These are phyloP conservation scores for Potamarius usumacintae DNA, from an alignment of 2,113 vertebrate species.

Conservation along the genomic window DNA sequence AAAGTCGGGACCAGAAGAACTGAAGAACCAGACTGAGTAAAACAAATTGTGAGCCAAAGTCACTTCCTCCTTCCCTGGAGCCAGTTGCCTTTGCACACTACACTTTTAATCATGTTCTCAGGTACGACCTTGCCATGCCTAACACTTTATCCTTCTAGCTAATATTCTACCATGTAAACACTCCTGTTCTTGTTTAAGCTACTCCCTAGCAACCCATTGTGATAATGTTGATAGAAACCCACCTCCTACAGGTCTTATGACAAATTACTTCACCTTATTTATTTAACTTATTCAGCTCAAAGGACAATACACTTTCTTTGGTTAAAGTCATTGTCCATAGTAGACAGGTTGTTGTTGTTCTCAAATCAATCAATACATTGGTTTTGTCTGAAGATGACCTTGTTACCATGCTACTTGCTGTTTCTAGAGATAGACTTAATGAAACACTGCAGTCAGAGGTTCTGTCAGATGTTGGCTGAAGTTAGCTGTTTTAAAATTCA, in stretches of 20 bases:
- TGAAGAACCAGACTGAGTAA: constrained; percentile 65
- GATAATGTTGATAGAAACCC: neutral
- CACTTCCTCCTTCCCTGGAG: constrained; percentile 28
- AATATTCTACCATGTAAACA: constrained; percentile 8
- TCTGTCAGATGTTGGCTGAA: neutral
- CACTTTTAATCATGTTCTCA: constrained; percentile 30
- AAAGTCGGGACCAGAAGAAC: constrained; percentile 58
- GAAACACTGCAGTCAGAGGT: neutral
- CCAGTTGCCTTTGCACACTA: constrained; percentile 27
- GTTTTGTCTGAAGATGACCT: neutral
- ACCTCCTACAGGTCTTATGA: neutral
- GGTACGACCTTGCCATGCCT: neutral
- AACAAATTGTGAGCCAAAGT: constrained; percentile 50
- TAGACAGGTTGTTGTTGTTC: neutral
- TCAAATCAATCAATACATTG: neutral
- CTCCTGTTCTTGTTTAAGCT: constrained; percentile 12
- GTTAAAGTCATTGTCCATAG: neutral
- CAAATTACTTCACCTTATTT: neutral
- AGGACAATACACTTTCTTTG: neutral
- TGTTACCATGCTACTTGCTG: neutral
- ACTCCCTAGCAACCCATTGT: neutral
- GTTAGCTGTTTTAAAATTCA: neutral
- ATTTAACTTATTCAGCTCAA: constrained; percentile 2
- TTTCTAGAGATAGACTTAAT: neutral
- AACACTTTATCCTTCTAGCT: constrained; percentile 1